Evolutionary conservation across 2,113 vertebrate species (phyloP), one percentile per base, ranked within the genome.

Genomic region (Ciconia boyciana): DNA sequence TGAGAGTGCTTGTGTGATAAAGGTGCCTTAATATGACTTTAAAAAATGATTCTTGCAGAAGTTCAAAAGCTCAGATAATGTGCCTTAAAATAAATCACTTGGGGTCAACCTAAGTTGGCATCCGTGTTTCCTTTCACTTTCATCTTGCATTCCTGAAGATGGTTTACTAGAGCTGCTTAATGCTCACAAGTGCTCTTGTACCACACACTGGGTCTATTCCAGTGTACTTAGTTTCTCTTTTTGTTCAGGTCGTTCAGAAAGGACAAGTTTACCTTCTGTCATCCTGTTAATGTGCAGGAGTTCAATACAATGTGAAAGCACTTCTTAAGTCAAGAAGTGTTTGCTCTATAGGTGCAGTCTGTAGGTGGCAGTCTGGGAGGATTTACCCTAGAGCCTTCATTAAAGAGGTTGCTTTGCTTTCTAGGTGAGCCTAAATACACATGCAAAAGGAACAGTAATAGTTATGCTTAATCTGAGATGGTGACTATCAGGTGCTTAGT

Each of bases 11-110:
- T 43, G 6, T 90, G n/a, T 70, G 58, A 26, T n/a, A 16, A 60
- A 91, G 20, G 48, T 94, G 95, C 84, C 89, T 93, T 96, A 44
- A 62, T 28, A 2, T 20, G 14, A 69, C 34, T 49, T 12, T 2
- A 36, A 13, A 64, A 44, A 72, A 44, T 34, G 32, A 1, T 74
- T 85, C 6, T 41, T 65, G 6, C 0, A 9, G 19, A 61, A 49
- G 39, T 55, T 66, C 1, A 51, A 58, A 85, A 90, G 25, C 36
- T 85, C 39, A 76, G 44, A 43, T 91, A 61, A 87, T 1, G 1
- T 62, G 62, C 69, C 62, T 95, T 82, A 89, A 95, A 95, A 94
- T 91, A 94, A 89, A 93, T 39, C 7, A 8, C 8, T 68, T 79
- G 46, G 58, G 65, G 14, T 51, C 62, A 87, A 19, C 43, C 36